These are phyloP conservation scores for Leptinotarsa lineolata DNA, from an alignment of 1,140 invertebrate genomes.

Conservation along the genomic window DNA sequence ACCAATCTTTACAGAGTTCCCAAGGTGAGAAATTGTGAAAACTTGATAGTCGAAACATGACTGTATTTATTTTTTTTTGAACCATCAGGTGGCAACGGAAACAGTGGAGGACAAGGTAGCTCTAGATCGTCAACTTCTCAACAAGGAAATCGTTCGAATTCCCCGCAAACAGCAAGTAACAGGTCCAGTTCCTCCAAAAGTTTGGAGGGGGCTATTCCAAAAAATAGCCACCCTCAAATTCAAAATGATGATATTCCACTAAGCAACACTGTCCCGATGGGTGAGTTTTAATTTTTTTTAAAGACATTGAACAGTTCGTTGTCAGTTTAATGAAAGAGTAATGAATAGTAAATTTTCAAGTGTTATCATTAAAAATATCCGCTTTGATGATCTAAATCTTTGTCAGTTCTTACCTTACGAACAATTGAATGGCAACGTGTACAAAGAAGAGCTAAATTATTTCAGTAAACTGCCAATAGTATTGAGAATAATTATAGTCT, in stretches of 20 bases:
- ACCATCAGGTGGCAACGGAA: not conserved
- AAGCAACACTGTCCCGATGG: slow-evolving; percentile 22
- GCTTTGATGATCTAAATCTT: too few relatives aligned
- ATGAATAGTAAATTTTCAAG: too few relatives aligned
- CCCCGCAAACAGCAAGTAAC: slow-evolving; percentile 17
- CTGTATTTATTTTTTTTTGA: too few relatives aligned
- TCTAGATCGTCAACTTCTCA: slow-evolving; percentile 25
- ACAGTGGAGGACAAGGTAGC: slow-evolving; percentile 17
- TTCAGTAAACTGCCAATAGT: too few relatives aligned
- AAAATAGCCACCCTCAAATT: slow-evolving; percentile 20
- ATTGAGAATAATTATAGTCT: too few relatives aligned
- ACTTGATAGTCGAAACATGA: too few relatives aligned
- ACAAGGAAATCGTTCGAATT: slow-evolving; percentile 24
- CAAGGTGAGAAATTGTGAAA: slow-evolving; percentile 11
- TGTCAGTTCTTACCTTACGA: too few relatives aligned
- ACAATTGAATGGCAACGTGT: too few relatives aligned
- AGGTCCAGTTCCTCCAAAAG: slow-evolving; percentile 17
- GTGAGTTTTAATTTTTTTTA: slow-evolving; percentile 16
- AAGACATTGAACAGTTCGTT: too few relatives aligned
- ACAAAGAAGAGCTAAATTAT: too few relatives aligned
- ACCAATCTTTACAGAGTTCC: slow-evolving; percentile 28
- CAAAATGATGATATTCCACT: slow-evolving; percentile 19
- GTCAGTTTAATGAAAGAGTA: too few relatives aligned
- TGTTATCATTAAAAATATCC: too few relatives aligned
- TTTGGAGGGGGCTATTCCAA: slow-evolving; percentile 26